Percentiles rank a stretch among this genome's conserved stretches.
These are phyloP conservation scores for Sphenodon punctatus DNA, from an alignment of 2,797 vertebrate genomes.

Conservation along the genomic window DNA sequence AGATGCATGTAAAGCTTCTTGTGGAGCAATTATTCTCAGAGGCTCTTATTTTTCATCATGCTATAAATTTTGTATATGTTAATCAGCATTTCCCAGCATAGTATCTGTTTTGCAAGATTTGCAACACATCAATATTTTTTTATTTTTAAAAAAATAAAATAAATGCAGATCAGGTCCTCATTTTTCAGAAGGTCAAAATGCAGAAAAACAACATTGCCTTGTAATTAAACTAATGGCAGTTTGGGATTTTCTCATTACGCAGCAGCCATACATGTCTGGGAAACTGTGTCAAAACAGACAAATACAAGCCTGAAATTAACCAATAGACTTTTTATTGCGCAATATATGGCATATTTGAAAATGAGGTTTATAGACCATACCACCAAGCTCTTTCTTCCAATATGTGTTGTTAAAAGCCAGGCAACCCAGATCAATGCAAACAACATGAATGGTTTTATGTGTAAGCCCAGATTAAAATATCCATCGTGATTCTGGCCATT, in stretches of 20 bases:
- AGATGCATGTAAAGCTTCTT: background rate
- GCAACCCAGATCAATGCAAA: no score
- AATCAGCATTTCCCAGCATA: constrained; percentile 4
- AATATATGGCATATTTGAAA: no score
- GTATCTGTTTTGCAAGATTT: background rate
- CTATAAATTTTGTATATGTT: constrained; percentile 10
- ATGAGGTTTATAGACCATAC: no score
- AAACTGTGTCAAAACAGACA: background rate
- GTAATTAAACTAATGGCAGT: background rate
- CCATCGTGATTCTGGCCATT: no score
- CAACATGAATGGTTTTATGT: no score
- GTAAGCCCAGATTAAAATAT: no score
- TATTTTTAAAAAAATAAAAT: background rate
- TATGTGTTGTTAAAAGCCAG: no score
- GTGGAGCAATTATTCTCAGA: background rate
- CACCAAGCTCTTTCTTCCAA: no score
- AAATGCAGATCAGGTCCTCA: background rate
- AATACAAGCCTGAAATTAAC: background rate
- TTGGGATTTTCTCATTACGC: background rate
- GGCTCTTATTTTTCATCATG: background rate
- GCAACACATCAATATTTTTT: background rate
- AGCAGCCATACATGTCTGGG: background rate
- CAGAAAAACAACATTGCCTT: no score
- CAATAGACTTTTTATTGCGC: no score
- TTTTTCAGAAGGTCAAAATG: constrained; percentile 19